Conservation (phyloP, 1,140 invertebrate genomes). For the Matsumurasca onukii region DNA sequence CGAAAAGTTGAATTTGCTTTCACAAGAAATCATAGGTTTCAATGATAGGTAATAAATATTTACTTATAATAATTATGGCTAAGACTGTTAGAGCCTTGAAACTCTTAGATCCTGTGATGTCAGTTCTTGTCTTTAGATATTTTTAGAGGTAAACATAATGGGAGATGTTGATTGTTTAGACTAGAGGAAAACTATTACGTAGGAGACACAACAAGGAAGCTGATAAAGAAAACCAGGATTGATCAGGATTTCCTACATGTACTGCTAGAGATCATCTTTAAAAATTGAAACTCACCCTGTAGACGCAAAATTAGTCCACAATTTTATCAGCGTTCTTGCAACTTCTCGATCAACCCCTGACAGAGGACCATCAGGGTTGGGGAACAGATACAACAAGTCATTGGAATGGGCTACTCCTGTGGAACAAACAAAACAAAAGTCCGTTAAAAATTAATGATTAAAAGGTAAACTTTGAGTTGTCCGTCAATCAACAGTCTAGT, state of each 20-base stretch:
- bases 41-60: not conserved
- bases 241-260: not conserved
- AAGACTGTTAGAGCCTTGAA: not conserved
- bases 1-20: not conserved
- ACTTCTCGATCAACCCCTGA: constrained; percentile 46
- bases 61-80: not conserved
- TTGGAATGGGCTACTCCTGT: constrained; percentile 52
- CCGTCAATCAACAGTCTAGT: too few species aligned
- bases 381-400: constrained; percentile 53
- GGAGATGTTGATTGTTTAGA: not conserved
- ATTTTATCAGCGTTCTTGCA: constrained; percentile 50
- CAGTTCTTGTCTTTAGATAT: not conserved
- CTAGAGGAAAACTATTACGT: not conserved
- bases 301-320: constrained; percentile 51
- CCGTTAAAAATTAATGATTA: too few species aligned
- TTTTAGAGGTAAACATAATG: not conserved
- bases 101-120: too few species aligned
- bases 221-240: not conserved
- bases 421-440: not conserved
- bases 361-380: constrained; percentile 41
- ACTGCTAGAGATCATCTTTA: not conserved
- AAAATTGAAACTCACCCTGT: constrained; percentile 43
- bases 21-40: constrained; percentile 1
- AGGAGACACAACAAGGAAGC: not conserved
- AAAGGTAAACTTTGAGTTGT: too few species aligned